Evolutionary conservation across 2,888 invertebrate genomes (phyloP), one percentile per base, ranked within the genome.

Genomic region (Hyposoter didymator): DNA sequence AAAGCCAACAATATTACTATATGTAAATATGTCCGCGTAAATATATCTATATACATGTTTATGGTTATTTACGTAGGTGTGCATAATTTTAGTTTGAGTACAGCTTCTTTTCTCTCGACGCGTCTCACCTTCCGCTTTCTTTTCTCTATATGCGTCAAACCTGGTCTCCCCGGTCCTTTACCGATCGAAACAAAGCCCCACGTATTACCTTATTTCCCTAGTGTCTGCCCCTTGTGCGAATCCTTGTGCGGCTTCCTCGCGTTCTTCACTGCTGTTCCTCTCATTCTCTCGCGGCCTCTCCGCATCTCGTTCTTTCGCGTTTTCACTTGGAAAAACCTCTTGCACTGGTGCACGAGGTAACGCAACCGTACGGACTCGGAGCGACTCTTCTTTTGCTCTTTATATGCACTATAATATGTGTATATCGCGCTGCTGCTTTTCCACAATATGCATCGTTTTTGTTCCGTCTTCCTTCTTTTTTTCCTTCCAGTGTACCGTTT

Each of bases 201-300:
- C 90, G 91, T 91, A 92, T 91, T 91, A 92, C 90, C 91, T 92
- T 92, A 92, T 92, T 92, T 92, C 91, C 92, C 92, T 86, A 91
- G 91, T 89, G 92, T 89, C 91, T 90, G 88, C 87, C 84, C 84
- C 84, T 89, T 88, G 90, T 88, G 88, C 89, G 90, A 91, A 90
- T 91, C 91, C 90, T 90, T 91, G 88, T 85, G 84, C 84, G 85
- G 87, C 85, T 85, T 85, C 85, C 79, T 70, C 79, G 49, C 79
- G 62, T 76, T 81, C 79, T 81, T 84, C 82, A 62, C 79, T 74
- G 78, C 78, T 84, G 76, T 73, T 64, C 72, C 66, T 82, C 67
- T 81, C 62, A 66, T 62, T 47, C 28, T 64, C 52, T 43, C 55
- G 47, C 39, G 19, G 35, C 55, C 67, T 45, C 35, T 55, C 66